Conservation (phyloP, 2,797 vertebrate genomes). For the Hydrocynus forskahlii region DNA sequence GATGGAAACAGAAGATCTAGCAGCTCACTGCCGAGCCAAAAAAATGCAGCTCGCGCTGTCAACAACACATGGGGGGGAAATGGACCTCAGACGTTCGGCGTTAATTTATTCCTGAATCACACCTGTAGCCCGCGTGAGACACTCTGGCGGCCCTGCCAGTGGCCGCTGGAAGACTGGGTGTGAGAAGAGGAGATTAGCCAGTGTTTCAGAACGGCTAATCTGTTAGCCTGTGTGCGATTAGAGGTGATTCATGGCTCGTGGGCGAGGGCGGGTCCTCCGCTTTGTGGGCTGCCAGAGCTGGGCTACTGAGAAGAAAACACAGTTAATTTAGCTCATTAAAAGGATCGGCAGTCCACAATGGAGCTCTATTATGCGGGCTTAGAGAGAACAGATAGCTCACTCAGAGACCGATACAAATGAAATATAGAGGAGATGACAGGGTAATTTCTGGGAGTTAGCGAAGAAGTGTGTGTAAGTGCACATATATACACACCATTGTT, state of each 20-base stretch:
- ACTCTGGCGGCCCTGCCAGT: not conserved
- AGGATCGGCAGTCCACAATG: slow-evolving; percentile 42
- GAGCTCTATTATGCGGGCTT: slow-evolving; percentile 39
- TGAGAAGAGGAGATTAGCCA: slow-evolving; percentile 47
- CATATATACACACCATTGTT: not conserved
- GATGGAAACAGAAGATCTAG: not conserved
- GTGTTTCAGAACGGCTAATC: slow-evolving; percentile 42
- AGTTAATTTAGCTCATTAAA: slow-evolving; percentile 43
- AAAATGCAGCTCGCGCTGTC: not conserved
- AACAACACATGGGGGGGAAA: not conserved
- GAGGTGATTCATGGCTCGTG: slow-evolving; percentile 45
- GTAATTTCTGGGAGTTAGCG: slow-evolving; percentile 14
- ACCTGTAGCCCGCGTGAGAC: not conserved
- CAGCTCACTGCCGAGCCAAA: not conserved
- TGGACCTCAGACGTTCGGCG: not conserved
- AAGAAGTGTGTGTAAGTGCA: not conserved
- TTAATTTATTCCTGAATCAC: not conserved
- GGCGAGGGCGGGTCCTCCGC: slow-evolving; percentile 40
- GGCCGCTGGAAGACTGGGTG: slow-evolving; percentile 17
- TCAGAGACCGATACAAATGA: not conserved
- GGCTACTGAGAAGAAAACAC: slow-evolving; percentile 16
- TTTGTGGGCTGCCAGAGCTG: slow-evolving; percentile 43
- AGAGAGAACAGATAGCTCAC: slow-evolving; percentile 34
- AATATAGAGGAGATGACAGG: slow-evolving; percentile 4
- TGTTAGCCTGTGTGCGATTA: slow-evolving; percentile 50